Percentiles rank a stretch among this genome's conserved stretches.
Evolutionary conservation across 2,888 invertebrate genomes (phyloP).

Genomic region (Rapana venosa): DNA sequence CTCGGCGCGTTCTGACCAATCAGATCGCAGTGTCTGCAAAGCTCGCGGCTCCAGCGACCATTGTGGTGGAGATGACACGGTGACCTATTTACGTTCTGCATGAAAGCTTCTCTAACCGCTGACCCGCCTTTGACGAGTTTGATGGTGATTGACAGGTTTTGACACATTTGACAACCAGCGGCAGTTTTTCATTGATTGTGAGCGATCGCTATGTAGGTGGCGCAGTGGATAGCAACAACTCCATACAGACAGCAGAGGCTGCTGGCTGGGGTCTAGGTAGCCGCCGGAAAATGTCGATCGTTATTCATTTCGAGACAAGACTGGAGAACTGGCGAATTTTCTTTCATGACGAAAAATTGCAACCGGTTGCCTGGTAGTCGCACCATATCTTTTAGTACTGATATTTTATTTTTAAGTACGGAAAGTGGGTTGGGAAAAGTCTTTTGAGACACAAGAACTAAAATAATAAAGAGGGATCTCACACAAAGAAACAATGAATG

Average conservation of each 20-base stretch:
- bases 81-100: slow-evolving; percentile 48
- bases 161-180: slow-evolving; percentile 50
- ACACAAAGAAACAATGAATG: no score
- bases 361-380: no score
- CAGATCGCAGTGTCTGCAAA: slow-evolving; percentile 38
- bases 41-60: slow-evolving; percentile 46
- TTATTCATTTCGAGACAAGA: background rate
- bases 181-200: background rate
- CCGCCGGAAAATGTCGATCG: background rate
- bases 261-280: background rate
- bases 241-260: background rate
- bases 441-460: no score
- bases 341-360: no score
- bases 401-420: no score
- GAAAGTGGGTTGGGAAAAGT: no score
- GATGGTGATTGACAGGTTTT: slow-evolving; percentile 55
- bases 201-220: background rate
- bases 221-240: background rate
- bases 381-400: no score
- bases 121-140: slow-evolving; percentile 48
- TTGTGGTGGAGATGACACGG: slow-evolving; percentile 50
- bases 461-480: no score
- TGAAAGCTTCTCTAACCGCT: slow-evolving; percentile 10
- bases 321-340: background rate
- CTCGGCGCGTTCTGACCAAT: slow-evolving; percentile 49